Conservation (phyloP, 1,140 invertebrate species). For the Tetranychus urticae region DNA sequence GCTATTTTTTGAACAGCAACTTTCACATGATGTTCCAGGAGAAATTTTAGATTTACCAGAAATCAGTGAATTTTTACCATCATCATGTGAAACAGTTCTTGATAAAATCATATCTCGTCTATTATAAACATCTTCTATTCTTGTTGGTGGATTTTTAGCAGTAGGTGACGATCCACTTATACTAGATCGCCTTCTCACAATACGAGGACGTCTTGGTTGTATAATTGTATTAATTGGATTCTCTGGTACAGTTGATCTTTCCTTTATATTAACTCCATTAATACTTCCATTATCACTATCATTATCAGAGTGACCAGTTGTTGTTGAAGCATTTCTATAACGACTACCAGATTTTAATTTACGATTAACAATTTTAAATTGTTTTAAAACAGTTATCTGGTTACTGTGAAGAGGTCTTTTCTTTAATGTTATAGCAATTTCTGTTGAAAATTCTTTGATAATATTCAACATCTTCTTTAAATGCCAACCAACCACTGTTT, state of each 20-base stretch:
- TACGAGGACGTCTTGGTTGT: not conserved
- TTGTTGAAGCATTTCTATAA: not conserved
- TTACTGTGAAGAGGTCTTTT: conserved; percentile 43
- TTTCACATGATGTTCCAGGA: not conserved
- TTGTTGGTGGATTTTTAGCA: conserved; percentile 33
- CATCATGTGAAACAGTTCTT: not conserved
- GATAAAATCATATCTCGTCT: not conserved
- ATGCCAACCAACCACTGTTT: conserved; percentile 70
- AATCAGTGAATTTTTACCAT: not conserved
- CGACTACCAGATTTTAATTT: conserved; percentile 1
- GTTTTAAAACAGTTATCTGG: conserved; percentile 12
- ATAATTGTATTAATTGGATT: too few species aligned
- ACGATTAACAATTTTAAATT: conserved; percentile 11
- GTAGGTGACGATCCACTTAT: conserved; percentile 59
- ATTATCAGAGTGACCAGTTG: not conserved
- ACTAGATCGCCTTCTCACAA: conserved; percentile 46
- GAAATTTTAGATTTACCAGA: not conserved
- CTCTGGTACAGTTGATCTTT: too few species aligned
- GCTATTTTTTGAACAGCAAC: not conserved
- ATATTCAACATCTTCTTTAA: conserved; percentile 45
- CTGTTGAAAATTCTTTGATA: conserved; percentile 45
- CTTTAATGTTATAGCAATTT: conserved; percentile 56
- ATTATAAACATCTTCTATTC: conserved; percentile 29
- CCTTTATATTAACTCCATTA: too few species aligned
- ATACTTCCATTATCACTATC: not conserved